phyloP scores from a whole-genome alignment of 30 jellyfish, hydroid and myxozoan species.

The Nemopilema nomurai region DNA sequence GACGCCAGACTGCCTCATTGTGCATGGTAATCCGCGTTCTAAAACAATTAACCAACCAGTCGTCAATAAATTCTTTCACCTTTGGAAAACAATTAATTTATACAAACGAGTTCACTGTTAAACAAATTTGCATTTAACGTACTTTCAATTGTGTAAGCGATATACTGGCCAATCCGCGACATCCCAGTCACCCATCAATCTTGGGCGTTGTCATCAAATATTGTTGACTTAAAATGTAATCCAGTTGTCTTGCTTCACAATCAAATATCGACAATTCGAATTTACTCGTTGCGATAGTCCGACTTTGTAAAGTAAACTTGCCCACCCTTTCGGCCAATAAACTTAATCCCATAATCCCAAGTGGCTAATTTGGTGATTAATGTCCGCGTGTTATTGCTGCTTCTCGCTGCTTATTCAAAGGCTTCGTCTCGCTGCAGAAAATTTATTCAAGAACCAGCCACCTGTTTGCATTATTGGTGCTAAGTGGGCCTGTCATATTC shows the following conservation, averaged over 20 bases:
- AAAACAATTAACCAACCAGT: constrained; percentile 43
- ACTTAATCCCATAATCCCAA: constrained; percentile 51
- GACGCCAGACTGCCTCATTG: constrained; percentile 34
- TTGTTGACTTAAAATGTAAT: constrained; percentile 54
- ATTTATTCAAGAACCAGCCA: constrained; percentile 10
- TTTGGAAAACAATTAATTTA: constrained; percentile 25
- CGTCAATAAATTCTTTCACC: constrained; percentile 53
- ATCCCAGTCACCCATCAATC: constrained; percentile 43
- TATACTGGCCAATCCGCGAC: constrained; percentile 31
- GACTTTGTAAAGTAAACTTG: constrained; percentile 71
- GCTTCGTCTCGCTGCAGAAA: constrained; percentile 6
- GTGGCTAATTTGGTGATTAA: constrained; percentile 64
- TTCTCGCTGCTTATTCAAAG: constrained; percentile 17
- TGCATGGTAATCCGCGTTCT: constrained; percentile 35
- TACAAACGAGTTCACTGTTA: constrained; percentile 43
- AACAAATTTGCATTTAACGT: constrained; percentile 37
- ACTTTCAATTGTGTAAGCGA: constrained; percentile 41
- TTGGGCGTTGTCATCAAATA: constrained; percentile 43
- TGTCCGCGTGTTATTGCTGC: constrained; percentile 56
- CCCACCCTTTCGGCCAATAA: constrained; percentile 75
- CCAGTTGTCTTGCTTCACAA: constrained; percentile 59
- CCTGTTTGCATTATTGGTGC: constrained; percentile 22
- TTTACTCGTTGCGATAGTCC: constrained; percentile 55
- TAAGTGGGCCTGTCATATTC: neutral
- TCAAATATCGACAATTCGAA: constrained; percentile 52